These are phyloP conservation scores for Caenorhabditis remanei DNA, from an alignment of 1,140 invertebrate genomes.

Conservation along the genomic window DNA sequence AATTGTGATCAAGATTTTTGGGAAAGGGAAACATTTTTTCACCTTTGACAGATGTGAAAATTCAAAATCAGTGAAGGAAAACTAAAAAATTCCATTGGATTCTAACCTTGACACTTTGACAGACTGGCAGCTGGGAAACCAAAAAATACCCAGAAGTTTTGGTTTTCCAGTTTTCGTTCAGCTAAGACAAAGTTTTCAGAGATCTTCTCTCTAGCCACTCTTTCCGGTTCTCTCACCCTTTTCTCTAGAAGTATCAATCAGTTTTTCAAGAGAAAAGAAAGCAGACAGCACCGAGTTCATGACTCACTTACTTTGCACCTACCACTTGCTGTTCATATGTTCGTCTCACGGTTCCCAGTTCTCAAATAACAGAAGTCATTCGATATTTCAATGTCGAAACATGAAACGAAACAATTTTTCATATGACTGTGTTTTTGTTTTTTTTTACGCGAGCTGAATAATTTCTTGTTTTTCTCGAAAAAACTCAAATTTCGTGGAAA, in stretches of 20 bases:
- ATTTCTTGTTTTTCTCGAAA: constrained; percentile 19
- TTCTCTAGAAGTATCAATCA: constrained; percentile 19
- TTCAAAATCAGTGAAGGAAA: no score
- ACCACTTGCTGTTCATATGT: not conserved
- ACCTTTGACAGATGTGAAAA: no score
- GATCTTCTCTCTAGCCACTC: not conserved
- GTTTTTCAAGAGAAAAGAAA: not conserved
- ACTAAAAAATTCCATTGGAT: no score
- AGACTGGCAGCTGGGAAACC: not conserved
- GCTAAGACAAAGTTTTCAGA: not conserved
- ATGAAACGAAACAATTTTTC: constrained; percentile 5
- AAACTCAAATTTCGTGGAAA: constrained; percentile 14
- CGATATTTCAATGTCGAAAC: not conserved
- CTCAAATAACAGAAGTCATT: constrained; percentile 30
- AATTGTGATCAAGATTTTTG: no score
- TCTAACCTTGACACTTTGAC: not conserved
- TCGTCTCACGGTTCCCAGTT: constrained; percentile 23
- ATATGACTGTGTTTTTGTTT: constrained; percentile 20
- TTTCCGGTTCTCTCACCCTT: not conserved
- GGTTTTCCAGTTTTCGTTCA: not conserved
- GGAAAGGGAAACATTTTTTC: no score
- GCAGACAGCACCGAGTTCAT: constrained; percentile 30
- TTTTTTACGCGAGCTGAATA: not conserved
- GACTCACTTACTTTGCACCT: constrained; percentile 13
- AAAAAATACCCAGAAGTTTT: not conserved